Evolutionary conservation across 64 coral and sea anemone genomes (phyloP).

Genomic region (Dendronephthya gigantea): DNA sequence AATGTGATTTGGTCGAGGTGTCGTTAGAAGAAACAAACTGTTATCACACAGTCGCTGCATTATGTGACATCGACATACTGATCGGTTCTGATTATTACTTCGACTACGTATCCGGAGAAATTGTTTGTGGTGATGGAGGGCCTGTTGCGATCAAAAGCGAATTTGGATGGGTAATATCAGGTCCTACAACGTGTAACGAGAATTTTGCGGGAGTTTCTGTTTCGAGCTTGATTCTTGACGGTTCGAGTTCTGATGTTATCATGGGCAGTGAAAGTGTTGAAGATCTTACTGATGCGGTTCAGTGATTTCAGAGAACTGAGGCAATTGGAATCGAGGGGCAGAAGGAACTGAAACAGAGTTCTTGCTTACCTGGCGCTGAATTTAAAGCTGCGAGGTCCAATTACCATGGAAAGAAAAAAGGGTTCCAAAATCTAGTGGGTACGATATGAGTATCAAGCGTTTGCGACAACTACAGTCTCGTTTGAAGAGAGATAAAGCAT

Average conservation of each 20-base stretch:
- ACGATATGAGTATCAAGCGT: conserved; percentile 24
- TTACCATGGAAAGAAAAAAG: conserved; percentile 33
- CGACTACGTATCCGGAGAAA: not conserved
- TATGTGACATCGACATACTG: not conserved
- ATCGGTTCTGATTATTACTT: not conserved
- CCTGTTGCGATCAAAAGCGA: conserved; percentile 42
- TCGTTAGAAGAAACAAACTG: conserved; percentile 7
- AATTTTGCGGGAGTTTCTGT: not conserved
- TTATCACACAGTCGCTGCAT: not conserved
- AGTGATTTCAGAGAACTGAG: not conserved
- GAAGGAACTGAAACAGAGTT: not conserved
- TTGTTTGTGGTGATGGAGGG: conserved; percentile 25
- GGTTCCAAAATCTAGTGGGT: conserved; percentile 14
- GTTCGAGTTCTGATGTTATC: conserved; percentile 21
- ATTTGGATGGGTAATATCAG: conserved; percentile 47
- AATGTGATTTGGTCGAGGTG: conserved; percentile 36
- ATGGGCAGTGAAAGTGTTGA: not conserved
- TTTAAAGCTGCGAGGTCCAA: conserved; percentile 37
- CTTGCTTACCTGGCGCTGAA: conserved; percentile 23
- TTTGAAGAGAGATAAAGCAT: conserved; percentile 25
- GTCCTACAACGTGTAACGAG: conserved; percentile 17
- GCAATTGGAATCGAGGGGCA: conserved; percentile 1
- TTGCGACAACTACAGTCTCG: conserved; percentile 23
- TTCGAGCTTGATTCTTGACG: not conserved
- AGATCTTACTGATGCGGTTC: not conserved